phyloP scores from a whole-genome alignment of 2,113 vertebrate species.

The Gnathonemus echidnorhynchus region DNA sequence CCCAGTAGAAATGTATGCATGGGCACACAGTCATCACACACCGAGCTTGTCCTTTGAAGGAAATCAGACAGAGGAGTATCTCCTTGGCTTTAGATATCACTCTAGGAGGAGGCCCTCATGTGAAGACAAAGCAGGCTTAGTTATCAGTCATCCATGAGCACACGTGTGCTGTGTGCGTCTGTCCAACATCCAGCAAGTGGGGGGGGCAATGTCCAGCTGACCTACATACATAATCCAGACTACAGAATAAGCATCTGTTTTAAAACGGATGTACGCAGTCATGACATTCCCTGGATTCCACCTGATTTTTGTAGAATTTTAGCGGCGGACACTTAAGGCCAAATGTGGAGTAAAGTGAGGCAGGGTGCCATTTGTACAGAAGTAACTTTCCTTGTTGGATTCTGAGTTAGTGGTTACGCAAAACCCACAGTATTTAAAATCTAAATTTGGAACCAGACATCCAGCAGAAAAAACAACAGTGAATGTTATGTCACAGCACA shows the following conservation, averaged over 20 bases:
- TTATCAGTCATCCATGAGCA: background rate
- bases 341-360: background rate
- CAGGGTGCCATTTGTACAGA: background rate
- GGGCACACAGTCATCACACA: background rate
- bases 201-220: background rate
- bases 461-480: background rate
- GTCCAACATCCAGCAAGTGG: background rate
- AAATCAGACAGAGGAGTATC: background rate
- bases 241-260: background rate
- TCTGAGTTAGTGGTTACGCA: background rate
- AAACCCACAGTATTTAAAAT: background rate
- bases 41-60: background rate
- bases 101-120: background rate
- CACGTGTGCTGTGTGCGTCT: background rate
- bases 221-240: background rate
- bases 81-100: background rate
- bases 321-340: background rate
- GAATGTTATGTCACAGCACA: background rate
- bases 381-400: background rate
- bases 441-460: constrained; percentile 1
- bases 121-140: background rate
- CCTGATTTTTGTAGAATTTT: background rate
- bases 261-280: background rate
- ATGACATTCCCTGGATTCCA: background rate
- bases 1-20: background rate